Evolutionary conservation across 2,797 vertebrate genomes (phyloP).

Genomic region (Pseudochromis fuscus): DNA sequence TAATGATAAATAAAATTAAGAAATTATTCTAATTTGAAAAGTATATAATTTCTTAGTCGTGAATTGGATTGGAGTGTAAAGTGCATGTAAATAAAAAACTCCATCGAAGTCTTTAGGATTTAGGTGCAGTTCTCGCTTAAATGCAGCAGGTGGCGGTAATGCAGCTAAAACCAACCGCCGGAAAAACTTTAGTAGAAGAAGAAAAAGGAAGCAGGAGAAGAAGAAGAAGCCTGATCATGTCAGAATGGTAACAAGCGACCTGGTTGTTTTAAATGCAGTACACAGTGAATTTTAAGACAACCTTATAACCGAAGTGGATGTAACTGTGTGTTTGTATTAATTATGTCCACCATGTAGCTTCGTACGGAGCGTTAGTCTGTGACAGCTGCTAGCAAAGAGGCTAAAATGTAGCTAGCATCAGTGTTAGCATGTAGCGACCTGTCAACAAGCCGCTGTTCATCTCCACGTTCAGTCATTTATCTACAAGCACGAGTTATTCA

Average conservation of each 20-base stretch:
- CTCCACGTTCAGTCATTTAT: background rate
- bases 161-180: rapidly evolving
- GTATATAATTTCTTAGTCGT: no score
- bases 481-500: background rate
- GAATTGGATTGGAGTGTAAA: background rate
- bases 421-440: slow-evolving; percentile 57
- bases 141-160: slow-evolving; percentile 24
- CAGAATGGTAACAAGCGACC: slow-evolving; percentile 62
- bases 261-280: background rate
- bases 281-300: background rate
- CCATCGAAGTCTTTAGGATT: background rate
- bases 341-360: rapidly evolving
- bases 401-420: slow-evolving; percentile 31
- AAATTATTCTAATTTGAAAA: no score
- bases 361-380: background rate
- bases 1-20: no score
- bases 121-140: background rate
- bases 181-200: slow-evolving; percentile 12
- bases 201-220: background rate
- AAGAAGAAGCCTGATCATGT: slow-evolving; percentile 51
- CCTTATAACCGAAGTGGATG: rapidly evolving
- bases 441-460: slow-evolving; percentile 24
- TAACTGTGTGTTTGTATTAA: background rate
- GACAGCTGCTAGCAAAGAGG: background rate
- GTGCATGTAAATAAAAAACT: background rate